phyloP scores from a whole-genome alignment of 2,113 vertebrate genomes.

The Alexandromys fortis region DNA sequence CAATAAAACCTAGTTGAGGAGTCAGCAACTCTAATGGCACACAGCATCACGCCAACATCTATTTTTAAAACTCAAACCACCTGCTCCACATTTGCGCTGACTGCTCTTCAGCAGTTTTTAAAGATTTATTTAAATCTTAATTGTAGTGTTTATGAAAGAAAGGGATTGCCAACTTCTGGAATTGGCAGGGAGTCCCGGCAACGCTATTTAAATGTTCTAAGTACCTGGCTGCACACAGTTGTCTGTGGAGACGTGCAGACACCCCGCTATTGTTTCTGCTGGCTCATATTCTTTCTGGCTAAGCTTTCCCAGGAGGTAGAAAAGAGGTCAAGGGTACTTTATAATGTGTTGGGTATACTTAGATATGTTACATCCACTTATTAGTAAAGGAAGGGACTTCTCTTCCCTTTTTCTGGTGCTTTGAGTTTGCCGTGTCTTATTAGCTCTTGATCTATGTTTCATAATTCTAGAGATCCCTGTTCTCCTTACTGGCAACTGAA shows the following conservation, averaged over 20 bases:
- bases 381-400: neutral
- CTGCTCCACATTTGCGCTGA: constrained; percentile 36
- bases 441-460: neutral
- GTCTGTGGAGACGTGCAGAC: neutral
- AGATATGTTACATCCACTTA: neutral
- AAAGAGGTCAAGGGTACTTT: neutral
- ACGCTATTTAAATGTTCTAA: constrained; percentile 40
- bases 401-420: neutral
- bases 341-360: neutral
- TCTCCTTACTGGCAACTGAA: neutral
- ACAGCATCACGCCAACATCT: neutral
- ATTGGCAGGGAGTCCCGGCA: neutral
- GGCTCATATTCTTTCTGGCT: neutral
- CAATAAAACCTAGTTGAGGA: neutral
- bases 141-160: constrained; percentile 59
- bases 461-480: neutral
- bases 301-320: neutral
- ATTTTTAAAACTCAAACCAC: constrained; percentile 61
- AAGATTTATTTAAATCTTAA: constrained; percentile 64
- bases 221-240: neutral
- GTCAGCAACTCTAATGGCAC: constrained; percentile 14
- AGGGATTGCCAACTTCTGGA: neutral
- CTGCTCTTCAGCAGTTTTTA: constrained; percentile 50
- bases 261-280: neutral
- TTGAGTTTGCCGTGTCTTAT: neutral